Base-by-base conservation (phyloP, 1,140 invertebrate species). In the Habropoda laboriosa region DNA sequence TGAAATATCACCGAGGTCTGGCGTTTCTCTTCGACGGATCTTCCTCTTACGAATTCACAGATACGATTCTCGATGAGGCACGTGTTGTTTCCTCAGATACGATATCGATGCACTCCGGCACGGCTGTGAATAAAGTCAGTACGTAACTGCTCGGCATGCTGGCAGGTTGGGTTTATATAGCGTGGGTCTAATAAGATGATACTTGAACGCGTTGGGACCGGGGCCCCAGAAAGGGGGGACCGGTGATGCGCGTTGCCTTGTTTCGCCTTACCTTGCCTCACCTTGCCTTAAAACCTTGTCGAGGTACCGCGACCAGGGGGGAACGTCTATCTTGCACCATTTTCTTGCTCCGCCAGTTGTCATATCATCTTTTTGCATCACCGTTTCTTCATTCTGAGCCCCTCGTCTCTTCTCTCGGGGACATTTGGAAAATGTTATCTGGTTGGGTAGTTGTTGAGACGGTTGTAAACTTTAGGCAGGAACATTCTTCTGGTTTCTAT, bases 151-250 rank as follows among this genome's bases (percentile, higher is more conserved):
- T 89, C 88, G 88, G 82, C 83, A 91, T 91, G 83, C 87, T 81
- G 87, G 73, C 81, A 85, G 82, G 86, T 89, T 90, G 89, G 89
- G 92, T 93, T 93, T 93, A 93, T 93, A 93, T 93, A 93, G 92
- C 88, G 87, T 87, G 88, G 86, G 88, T 86, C 88, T 92, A 93
- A 93, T 93, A 92, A 92, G 92, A 92, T 91, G 90, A 92, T 92
- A 91, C 91, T 89, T 89, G 89, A 78, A 81, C 76, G 79, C 66
- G 86, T 72, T 63, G 85, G 79, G 66, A 58, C 61, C 82, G 78
- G 67, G 63, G 83, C 49, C 58, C 60, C 64, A 55, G 55, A 76
- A 81, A 84, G 76, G 42, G 72, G 85, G 67, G 79, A 72, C 73
- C 27, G 45, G 79, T 68, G 75, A 74, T 58, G 51, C 67, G 45